phyloP scores from a whole-genome alignment of 1,140 invertebrate genomes.

The Sinella curviseta region DNA sequence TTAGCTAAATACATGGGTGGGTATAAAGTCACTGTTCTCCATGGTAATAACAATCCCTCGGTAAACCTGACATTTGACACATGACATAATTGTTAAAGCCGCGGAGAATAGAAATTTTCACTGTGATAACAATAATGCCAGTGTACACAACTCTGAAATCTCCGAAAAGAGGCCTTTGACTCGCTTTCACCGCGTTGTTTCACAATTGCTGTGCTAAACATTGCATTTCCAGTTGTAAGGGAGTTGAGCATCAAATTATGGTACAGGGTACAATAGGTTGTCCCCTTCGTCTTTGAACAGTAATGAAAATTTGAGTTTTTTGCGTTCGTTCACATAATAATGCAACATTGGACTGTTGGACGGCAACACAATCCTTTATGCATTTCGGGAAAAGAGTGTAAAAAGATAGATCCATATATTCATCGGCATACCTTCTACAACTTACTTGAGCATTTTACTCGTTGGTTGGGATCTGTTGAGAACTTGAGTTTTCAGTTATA shows the following conservation, averaged over 20 bases:
- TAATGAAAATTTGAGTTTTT: slow-evolving; percentile 10
- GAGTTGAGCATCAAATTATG: not conserved
- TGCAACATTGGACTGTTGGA: not conserved
- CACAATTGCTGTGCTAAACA: not conserved
- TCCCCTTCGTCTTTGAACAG: slow-evolving; percentile 18
- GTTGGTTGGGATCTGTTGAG: too few relatives aligned
- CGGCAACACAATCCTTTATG: not conserved
- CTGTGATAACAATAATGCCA: not conserved
- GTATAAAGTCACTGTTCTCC: too few relatives aligned
- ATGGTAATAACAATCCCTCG: too few relatives aligned
- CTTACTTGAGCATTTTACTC: too few relatives aligned
- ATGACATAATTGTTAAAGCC: slow-evolving; percentile 9
- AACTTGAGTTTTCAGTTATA: too few relatives aligned
- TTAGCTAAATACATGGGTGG: too few relatives aligned
- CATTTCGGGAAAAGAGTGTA: not conserved
- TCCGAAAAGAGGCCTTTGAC: slow-evolving; percentile 36
- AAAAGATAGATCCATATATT: not conserved
- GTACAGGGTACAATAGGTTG: slow-evolving; percentile 5
- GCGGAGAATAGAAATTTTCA: not conserved
- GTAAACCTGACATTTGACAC: slow-evolving; percentile 6
- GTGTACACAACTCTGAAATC: slow-evolving; percentile 13
- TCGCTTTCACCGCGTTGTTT: slow-evolving; percentile 33
- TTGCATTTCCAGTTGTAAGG: not conserved
- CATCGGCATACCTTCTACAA: not conserved
- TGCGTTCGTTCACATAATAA: not conserved